Base-by-base conservation (phyloP, 2,113 vertebrate genomes). In the Chaenocephalus aceratus region DNA sequence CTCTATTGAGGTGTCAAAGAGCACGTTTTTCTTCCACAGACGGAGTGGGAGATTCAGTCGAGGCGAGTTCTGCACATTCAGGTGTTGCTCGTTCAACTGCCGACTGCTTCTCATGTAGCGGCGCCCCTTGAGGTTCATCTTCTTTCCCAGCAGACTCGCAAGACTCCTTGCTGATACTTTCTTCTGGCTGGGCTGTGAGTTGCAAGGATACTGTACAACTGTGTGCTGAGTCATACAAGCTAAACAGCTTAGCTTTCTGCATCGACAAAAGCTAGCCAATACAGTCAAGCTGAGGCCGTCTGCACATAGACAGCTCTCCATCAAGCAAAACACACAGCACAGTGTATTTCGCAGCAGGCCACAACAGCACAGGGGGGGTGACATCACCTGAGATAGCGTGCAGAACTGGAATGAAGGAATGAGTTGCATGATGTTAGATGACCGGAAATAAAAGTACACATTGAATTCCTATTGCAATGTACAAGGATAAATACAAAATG, bases 401-500 rank as follows among this genome's bases (percentile, higher is more conserved):
- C 90, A 91, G 65, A 86, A 90, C 82, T 91, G 91, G 56, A 91
- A 94, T 91, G 88, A 88, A 82, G 83, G 72, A 78, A 91, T 93
- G 91, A 82, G 56, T 81, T 87, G 93, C 90, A 76, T 89, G 90
- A 89, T 75, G 26, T 84, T 72, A 77, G 75, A 89, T 87, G 88
- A 73, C 13, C 54, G 77, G 44, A 85, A 75, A 72, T 61, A 81
- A 68, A 88, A 63, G 30, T 53, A 64, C 64, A 86, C 26, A 74
- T 75, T 91, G 85, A 80, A 85, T 92, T 94, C 92, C 91, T 92
- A 91, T 92, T 93, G 91, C 26, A 86, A 83, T 54, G 72, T n/a
- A 49, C 5, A 57, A 26, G 8, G 9, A 57, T 57, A 76, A 45
- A 26, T 36, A 83, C 65, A 71, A 51, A 72, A 64, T 26, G n/a